phyloP scores from a whole-genome alignment of 2,113 vertebrate species.

The Pterophyllum scalare region DNA sequence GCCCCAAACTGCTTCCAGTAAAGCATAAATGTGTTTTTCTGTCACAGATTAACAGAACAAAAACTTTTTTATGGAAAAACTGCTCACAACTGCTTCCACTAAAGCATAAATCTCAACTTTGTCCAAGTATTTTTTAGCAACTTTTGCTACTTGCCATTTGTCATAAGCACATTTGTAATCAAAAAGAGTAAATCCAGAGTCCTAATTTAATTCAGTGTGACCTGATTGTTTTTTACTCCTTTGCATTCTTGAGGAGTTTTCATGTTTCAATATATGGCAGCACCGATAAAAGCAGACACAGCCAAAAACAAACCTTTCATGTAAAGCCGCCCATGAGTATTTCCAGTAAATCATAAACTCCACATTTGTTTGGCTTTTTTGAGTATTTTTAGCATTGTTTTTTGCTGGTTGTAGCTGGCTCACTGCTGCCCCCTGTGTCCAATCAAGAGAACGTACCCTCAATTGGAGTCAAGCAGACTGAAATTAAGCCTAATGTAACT shows the following conservation, averaged over 20 bases:
- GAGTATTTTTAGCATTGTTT: background rate
- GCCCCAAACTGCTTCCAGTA: background rate
- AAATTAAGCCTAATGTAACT: no score
- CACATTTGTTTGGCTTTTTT: background rate
- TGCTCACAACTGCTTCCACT: background rate
- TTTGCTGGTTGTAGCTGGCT: background rate
- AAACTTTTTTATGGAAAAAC: constrained; percentile 3
- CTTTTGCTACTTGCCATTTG: background rate
- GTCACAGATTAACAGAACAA: background rate
- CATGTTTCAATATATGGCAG: background rate
- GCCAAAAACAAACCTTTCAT: background rate
- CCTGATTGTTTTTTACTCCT: background rate
- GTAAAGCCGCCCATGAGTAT: background rate
- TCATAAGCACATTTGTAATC: background rate
- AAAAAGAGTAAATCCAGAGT: background rate
- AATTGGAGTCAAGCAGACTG: no score
- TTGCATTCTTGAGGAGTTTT: background rate
- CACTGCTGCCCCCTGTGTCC: background rate
- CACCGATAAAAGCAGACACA: background rate
- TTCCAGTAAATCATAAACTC: background rate
- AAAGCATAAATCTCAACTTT: constrained; percentile 1
- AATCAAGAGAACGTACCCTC: background rate
- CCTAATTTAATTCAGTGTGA: background rate
- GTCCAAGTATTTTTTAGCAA: background rate
- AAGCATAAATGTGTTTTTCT: background rate